Conservation (phyloP, 2,888 invertebrate species). For the Podabrus alpinus region DNA sequence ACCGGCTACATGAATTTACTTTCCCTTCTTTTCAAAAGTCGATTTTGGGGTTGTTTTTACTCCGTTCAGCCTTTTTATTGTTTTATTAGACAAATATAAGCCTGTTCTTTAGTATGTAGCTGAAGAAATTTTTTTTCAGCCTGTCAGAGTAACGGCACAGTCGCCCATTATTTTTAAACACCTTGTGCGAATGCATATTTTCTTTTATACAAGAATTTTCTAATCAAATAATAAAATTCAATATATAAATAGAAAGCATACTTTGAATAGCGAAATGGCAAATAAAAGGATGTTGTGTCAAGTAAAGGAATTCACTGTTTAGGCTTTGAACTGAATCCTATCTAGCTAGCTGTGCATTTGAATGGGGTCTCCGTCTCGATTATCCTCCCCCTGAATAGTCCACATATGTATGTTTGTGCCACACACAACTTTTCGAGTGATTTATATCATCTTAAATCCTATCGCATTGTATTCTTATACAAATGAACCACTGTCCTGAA, state of each 20-base stretch:
- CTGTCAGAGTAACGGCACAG: too few species aligned
- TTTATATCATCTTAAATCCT: slow-evolving; percentile 38
- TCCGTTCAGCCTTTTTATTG: too few species aligned
- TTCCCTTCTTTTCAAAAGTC: too few species aligned
- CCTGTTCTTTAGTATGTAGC: too few species aligned
- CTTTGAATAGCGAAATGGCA: slow-evolving; percentile 14
- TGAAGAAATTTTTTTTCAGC: too few species aligned
- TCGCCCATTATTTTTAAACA: neutral
- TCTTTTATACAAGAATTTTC: neutral
- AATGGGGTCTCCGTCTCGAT: slow-evolving; percentile 27
- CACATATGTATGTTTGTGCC: slow-evolving; percentile 29
- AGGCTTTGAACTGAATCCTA: slow-evolving; percentile 20
- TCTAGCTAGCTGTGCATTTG: slow-evolving; percentile 23
- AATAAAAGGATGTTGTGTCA: slow-evolving; percentile 23
- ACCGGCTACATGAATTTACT: too few species aligned
- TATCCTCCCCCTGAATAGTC: slow-evolving; percentile 26
- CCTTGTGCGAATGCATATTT: neutral
- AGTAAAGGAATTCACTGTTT: slow-evolving; percentile 27
- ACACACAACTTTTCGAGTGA: slow-evolving; percentile 31
- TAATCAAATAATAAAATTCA: neutral
- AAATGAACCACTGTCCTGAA: slow-evolving; percentile 35
- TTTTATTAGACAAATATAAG: too few species aligned
- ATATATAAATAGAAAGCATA: neutral
- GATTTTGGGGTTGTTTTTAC: too few species aligned
- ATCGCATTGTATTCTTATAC: slow-evolving; percentile 39